These are phyloP conservation scores for Dynastes grantii DNA, from an alignment of 2,888 invertebrate species.

Conservation along the genomic window DNA sequence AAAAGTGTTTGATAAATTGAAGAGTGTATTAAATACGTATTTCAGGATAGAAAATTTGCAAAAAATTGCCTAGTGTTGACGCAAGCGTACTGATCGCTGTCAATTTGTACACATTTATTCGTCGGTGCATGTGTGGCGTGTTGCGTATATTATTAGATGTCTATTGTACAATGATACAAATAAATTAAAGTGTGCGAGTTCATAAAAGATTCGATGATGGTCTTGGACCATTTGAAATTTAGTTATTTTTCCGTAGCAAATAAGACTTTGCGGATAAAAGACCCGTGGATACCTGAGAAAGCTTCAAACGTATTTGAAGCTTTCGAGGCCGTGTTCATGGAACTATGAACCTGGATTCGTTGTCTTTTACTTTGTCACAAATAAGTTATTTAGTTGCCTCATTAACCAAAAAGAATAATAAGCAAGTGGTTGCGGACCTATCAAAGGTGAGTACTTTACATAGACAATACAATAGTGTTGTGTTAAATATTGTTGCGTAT, in stretches of 20 bases:
- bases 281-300: conserved; percentile 87
- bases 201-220: conserved; percentile 70
- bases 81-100: conserved; percentile 48
- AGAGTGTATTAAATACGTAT: too few relatives aligned
- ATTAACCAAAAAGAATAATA: conserved; percentile 96
- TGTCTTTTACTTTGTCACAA: conserved; percentile 98
- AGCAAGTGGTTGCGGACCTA: conserved; percentile 91
- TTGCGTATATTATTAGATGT: conserved; percentile 59
- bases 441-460: conserved; percentile 82
- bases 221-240: conserved; percentile 70
- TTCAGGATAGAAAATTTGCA: not conserved
- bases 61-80: conserved; percentile 33
- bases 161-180: conserved; percentile 60
- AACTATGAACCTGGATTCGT: conserved; percentile 99
- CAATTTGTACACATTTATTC: conserved; percentile 54
- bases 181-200: conserved; percentile 66
- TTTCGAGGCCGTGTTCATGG: conserved; percentile 89
- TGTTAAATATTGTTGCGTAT: conserved; percentile 43
- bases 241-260: conserved; percentile 69
- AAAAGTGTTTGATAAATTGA: too few relatives aligned
- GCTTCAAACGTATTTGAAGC: conserved; percentile 96
- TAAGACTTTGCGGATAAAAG: conserved; percentile 72
- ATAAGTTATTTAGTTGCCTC: conserved; percentile 97
- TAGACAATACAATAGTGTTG: conserved; percentile 15
- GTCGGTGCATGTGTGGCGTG: conserved; percentile 63